Percentiles rank a stretch among this genome's conserved stretches.
phyloP scores from a whole-genome alignment of 1,140 invertebrate species.

The Zaprionus capensis region DNA sequence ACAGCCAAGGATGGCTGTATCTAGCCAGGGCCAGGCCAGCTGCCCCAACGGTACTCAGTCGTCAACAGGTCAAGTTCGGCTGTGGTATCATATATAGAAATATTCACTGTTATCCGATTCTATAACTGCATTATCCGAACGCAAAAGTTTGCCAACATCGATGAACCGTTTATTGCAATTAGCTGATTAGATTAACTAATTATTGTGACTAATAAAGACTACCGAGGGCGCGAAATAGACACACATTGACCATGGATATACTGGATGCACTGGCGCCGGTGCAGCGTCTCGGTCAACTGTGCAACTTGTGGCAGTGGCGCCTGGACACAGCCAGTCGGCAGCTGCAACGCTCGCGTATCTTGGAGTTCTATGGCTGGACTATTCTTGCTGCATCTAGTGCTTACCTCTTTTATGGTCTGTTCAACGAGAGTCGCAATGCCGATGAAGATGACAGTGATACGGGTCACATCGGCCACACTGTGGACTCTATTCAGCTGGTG shows the following conservation, averaged over 20 bases:
- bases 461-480: conserved; percentile 62
- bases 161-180: conserved; percentile 23
- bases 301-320: conserved; percentile 62
- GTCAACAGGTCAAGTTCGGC: conserved; percentile 1
- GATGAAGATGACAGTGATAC: conserved; percentile 9
- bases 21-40: not conserved
- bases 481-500: conserved; percentile 77
- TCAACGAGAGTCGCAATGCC: conserved; percentile 38
- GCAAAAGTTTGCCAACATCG: conserved; percentile 6
- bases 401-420: conserved; percentile 57
- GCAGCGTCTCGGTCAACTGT: conserved; percentile 54
- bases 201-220: conserved; percentile 26
- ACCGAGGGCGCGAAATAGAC: not conserved
- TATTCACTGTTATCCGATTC: not conserved
- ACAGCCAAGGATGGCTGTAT: not conserved
- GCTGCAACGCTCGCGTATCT: conserved; percentile 45
- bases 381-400: conserved; percentile 39
- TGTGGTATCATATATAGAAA: not conserved
- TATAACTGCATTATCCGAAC: not conserved
- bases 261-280: conserved; percentile 51
- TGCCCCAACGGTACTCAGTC: not conserved
- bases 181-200: conserved; percentile 25
- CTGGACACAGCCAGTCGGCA: conserved; percentile 24
- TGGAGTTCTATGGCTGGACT: conserved; percentile 61
- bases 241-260: conserved; percentile 56